A percentile compares a stretch with the other conserved stretches of the same genome.
These are phyloP conservation scores for Nyctereutes procyonoides DNA, from an alignment of 2,113 vertebrate genomes.

Conservation along the genomic window DNA sequence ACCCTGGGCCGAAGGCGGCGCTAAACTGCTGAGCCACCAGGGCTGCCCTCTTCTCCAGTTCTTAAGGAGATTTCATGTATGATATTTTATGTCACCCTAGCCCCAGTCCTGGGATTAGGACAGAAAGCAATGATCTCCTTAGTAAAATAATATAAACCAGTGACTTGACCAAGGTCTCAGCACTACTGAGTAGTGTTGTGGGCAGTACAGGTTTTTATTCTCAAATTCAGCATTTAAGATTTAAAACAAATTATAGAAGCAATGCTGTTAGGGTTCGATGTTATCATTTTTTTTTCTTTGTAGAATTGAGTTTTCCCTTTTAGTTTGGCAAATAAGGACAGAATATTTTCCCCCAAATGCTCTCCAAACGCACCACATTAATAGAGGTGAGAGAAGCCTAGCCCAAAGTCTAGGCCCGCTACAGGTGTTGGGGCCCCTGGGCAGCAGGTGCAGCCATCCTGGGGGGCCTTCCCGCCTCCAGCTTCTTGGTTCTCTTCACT, in stretches of 20 bases:
- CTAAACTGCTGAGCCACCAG: too few species aligned
- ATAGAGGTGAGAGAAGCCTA: background rate
- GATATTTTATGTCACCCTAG: background rate
- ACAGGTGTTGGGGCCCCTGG: background rate
- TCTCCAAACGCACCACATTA: background rate
- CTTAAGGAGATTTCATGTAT: background rate
- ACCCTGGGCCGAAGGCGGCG: too few species aligned
- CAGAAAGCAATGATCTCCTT: background rate
- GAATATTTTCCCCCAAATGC: background rate
- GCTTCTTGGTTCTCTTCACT: background rate
- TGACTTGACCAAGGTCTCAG: background rate
- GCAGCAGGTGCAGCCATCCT: background rate
- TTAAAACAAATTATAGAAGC: background rate
- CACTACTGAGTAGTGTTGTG: background rate
- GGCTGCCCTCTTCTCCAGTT: background rate
- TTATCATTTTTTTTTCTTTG: background rate
- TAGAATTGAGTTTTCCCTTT: background rate
- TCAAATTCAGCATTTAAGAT: background rate
- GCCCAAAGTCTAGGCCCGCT: background rate
- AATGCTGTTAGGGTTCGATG: background rate
- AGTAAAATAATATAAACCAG: background rate
- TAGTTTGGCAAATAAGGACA: slow-evolving; percentile 16
- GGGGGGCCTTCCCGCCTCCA: background rate
- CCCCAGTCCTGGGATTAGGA: background rate
- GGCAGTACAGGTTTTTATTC: background rate